Evolutionary conservation across 2,113 vertebrate genomes (phyloP).

Genomic region (Otus sunia): DNA sequence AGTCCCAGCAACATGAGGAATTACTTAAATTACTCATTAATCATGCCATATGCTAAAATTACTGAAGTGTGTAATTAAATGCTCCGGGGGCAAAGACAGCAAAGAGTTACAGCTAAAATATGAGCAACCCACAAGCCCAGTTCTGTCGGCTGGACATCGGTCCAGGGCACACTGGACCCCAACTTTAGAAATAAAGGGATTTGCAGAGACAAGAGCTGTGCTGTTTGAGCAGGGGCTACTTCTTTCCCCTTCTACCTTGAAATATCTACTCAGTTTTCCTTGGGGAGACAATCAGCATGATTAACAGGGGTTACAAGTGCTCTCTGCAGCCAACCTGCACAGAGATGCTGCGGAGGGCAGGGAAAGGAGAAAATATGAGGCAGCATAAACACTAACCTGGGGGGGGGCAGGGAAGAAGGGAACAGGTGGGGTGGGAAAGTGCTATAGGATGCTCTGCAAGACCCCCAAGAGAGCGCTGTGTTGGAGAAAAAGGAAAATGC

Average conservation of each 20-base stretch:
- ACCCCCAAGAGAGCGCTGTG: not conserved
- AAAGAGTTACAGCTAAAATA: not conserved
- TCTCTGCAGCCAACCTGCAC: not conserved
- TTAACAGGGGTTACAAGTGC: accelerated
- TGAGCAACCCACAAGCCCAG: not conserved
- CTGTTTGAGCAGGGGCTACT: not conserved
- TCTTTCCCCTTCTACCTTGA: not conserved
- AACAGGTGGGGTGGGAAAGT: not conserved
- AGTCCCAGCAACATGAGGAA: not conserved
- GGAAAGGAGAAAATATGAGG: not conserved
- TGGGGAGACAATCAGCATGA: not conserved
- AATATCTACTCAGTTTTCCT: not conserved
- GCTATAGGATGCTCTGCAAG: not conserved
- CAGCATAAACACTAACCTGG: not conserved
- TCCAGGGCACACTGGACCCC: not conserved
- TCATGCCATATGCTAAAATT: not conserved
- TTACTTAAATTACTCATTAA: not conserved
- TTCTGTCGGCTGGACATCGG: not conserved
- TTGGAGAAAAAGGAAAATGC: not conserved
- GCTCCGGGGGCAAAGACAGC: not conserved
- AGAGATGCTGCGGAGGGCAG: not conserved
- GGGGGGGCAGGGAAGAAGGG: not conserved
- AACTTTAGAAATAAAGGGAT: not conserved
- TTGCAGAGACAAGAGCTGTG: not conserved
- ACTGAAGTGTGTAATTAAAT: not conserved